Percentiles rank a stretch among this genome's conserved stretches.
These are phyloP conservation scores for Phymorhynchus buccinoides DNA, from an alignment of 1,140 invertebrate genomes.

Conservation along the genomic window DNA sequence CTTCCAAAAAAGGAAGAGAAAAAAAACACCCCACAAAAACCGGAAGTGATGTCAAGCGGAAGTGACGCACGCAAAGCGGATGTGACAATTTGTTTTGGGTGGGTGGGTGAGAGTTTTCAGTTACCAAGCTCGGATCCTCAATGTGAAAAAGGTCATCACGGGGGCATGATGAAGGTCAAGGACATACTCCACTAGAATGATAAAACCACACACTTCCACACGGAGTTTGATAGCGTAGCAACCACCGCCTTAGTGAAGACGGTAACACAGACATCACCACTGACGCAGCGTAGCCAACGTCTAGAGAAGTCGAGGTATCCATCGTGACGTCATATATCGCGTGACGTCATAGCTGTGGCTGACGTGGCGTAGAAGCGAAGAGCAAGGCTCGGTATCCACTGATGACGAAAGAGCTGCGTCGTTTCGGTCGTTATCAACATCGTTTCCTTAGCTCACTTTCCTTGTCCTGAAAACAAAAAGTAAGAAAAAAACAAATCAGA, in stretches of 20 bases:
- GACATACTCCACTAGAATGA: neutral
- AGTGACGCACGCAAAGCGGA: no score
- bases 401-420: no score
- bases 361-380: neutral
- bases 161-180: neutral
- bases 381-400: no score
- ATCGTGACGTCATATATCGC: neutral
- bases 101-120: no score
- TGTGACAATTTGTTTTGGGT: no score
- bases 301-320: neutral
- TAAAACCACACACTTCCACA: neutral
- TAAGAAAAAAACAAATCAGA: no score
- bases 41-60: no score
- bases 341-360: neutral
- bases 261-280: neutral
- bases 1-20: no score
- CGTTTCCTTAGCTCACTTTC: neutral
- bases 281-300: neutral
- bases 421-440: neutral
- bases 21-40: no score
- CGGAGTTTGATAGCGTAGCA: neutral
- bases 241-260: neutral
- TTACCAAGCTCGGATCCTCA: neutral
- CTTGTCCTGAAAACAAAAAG: neutral
- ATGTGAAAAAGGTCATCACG: neutral